Percentiles rank a stretch among this genome's conserved stretches.
Conservation (phyloP, 1,140 invertebrate genomes). For the Metaphire vulgaris region DNA sequence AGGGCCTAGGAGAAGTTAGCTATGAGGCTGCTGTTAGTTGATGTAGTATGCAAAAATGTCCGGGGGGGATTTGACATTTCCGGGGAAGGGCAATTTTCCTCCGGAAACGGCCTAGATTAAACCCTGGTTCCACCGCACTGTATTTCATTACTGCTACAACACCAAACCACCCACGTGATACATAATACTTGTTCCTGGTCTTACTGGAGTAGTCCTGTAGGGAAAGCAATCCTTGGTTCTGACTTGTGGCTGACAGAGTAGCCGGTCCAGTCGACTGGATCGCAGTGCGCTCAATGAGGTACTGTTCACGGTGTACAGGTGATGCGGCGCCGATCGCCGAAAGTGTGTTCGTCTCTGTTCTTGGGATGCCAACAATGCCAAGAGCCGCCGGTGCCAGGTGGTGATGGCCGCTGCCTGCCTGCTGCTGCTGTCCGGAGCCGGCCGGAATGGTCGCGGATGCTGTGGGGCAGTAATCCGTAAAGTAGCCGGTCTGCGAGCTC, state of each 20-base stretch:
- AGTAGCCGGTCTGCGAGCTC: not conserved
- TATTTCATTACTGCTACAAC: too few species aligned
- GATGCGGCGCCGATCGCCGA: not conserved
- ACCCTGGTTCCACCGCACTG: too few species aligned
- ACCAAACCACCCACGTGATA: too few species aligned
- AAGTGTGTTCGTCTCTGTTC: not conserved
- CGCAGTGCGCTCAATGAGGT: not conserved
- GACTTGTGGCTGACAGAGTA: not conserved
- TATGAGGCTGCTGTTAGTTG: too few species aligned
- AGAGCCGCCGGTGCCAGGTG: not conserved
- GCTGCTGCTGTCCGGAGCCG: not conserved
- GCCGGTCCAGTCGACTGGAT: not conserved
- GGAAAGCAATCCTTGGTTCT: not conserved
- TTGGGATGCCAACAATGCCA: not conserved
- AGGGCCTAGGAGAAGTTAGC: too few species aligned
- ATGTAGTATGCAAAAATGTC: too few species aligned
- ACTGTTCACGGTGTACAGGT: not conserved
- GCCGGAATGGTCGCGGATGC: not conserved
- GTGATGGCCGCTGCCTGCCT: not conserved
- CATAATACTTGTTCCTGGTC: too few species aligned
- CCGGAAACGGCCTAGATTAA: too few species aligned
- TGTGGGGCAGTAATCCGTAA: not conserved
- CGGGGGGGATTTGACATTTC: too few species aligned
- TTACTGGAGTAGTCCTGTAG: not conserved
- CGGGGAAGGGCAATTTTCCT: too few species aligned